phyloP scores from a whole-genome alignment of 2,113 vertebrate species.

The Nothobranchius furzeri region DNA sequence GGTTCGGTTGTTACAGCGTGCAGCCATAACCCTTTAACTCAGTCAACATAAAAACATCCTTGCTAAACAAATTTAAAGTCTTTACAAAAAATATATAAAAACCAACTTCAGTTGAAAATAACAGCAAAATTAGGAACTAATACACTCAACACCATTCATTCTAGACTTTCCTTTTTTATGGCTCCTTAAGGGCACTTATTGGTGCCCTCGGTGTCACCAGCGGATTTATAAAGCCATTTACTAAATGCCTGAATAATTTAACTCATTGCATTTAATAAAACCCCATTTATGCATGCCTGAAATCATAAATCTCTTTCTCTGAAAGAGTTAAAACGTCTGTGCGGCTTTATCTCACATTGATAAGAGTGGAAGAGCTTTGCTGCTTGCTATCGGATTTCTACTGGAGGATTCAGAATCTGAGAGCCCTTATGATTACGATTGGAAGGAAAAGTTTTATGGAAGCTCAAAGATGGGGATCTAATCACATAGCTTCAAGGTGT shows the following conservation, averaged over 20 bases:
- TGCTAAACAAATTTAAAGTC: constrained; percentile 17
- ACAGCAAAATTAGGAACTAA: constrained; percentile 20
- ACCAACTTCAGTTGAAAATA: constrained; percentile 5
- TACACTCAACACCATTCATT: constrained; percentile 10
- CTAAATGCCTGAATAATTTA: constrained; percentile 4
- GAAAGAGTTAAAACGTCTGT: not conserved
- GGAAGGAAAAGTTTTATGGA: constrained; percentile 1
- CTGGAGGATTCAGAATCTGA: not conserved
- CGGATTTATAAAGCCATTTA: constrained; percentile 14
- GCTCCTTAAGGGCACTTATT: constrained; percentile 46
- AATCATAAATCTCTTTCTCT: not conserved
- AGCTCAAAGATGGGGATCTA: constrained; percentile 16
- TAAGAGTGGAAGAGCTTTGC: constrained; percentile 13
- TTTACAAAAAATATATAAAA: not conserved
- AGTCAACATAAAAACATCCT: not conserved
- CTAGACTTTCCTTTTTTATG: constrained; percentile 11
- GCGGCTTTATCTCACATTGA: not conserved
- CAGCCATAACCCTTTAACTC: not conserved
- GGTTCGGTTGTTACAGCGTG: not conserved
- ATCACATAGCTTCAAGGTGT: constrained; percentile 7
- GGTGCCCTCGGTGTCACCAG: constrained; percentile 21
- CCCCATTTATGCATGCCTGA: not conserved
- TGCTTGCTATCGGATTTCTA: constrained; percentile 18
- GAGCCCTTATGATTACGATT: not conserved
- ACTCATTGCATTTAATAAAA: not conserved